These are phyloP conservation scores for Philopotamus ludificatus DNA, from an alignment of 1,140 invertebrate species.

Conservation along the genomic window DNA sequence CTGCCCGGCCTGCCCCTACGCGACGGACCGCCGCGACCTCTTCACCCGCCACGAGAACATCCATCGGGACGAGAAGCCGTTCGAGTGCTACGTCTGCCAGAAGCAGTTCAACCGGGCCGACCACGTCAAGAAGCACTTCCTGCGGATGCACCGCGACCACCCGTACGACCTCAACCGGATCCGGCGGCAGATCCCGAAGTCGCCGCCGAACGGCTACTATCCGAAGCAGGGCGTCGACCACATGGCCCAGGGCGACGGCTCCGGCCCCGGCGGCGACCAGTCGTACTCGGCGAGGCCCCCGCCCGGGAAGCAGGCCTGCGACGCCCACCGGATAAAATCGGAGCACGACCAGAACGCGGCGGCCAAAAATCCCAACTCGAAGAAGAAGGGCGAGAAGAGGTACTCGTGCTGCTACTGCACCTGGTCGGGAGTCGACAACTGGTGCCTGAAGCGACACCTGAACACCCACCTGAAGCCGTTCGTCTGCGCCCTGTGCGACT, in stretches of 20 bases:
- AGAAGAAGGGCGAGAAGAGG: slow-evolving; percentile 59
- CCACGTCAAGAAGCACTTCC: slow-evolving; percentile 92
- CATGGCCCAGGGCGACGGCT: slow-evolving; percentile 14
- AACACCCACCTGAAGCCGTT: slow-evolving; percentile 92
- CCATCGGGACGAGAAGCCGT: slow-evolving; percentile 90
- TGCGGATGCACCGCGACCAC: slow-evolving; percentile 85
- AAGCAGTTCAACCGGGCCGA: slow-evolving; percentile 93
- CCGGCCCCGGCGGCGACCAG: slow-evolving; percentile 37
- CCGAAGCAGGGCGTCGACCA: slow-evolving; percentile 38
- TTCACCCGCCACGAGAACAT: slow-evolving; percentile 96
- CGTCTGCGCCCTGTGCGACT: slow-evolving; percentile 84
- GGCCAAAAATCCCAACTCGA: slow-evolving; percentile 33
- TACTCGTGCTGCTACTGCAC: slow-evolving; percentile 85
- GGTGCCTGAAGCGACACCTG: slow-evolving; percentile 87
- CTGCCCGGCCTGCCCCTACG: slow-evolving; percentile 84
- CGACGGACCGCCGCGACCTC: slow-evolving; percentile 87
- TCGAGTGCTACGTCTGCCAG: slow-evolving; percentile 87
- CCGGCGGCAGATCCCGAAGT: slow-evolving; percentile 58
- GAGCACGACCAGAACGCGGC: slow-evolving; percentile 35
- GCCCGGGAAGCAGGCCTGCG: slow-evolving; percentile 29
- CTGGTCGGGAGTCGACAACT: slow-evolving; percentile 91
- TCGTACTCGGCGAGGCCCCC: slow-evolving; percentile 41
- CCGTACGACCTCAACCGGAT: slow-evolving; percentile 83
- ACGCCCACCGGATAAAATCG: slow-evolving; percentile 36
- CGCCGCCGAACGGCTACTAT: slow-evolving; percentile 46